A percentile compares a stretch with the other conserved stretches of the same genome.
Evolutionary conservation across 2,113 vertebrate genomes (phyloP).

Genomic region (Callipepla californica): DNA sequence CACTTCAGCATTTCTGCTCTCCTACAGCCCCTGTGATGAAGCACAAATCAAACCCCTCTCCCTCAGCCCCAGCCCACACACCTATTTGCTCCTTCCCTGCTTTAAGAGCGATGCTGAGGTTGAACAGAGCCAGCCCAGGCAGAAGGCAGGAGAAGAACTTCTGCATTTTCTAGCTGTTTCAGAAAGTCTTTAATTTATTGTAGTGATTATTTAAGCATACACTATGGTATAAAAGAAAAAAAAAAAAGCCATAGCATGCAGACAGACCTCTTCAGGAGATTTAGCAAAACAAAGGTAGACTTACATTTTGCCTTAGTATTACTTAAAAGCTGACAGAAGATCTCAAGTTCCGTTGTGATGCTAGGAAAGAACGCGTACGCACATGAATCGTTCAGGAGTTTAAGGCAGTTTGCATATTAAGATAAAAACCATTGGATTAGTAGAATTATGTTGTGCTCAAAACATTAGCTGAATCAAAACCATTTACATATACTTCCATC

Average conservation of each 20-base stretch:
- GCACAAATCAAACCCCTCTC: rapidly evolving
- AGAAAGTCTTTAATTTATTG: constrained; percentile 68
- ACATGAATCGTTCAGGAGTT: constrained; percentile 38
- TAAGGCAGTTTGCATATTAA: constrained; percentile 71
- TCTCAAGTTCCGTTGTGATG: constrained; percentile 38
- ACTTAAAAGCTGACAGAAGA: constrained; percentile 61
- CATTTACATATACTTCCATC: constrained; percentile 60
- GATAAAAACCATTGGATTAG: constrained; percentile 23
- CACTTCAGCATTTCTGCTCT: neutral
- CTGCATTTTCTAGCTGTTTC: constrained; percentile 52
- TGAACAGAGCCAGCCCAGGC: neutral
- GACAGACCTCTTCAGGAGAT: constrained; percentile 54
- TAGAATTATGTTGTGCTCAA: constrained; percentile 50
- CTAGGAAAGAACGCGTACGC: constrained; percentile 41
- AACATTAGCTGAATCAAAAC: constrained; percentile 49
- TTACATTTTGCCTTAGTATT: constrained; percentile 72
- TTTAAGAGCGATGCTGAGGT: neutral
- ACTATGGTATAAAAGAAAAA: constrained; percentile 63
- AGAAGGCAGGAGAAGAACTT: constrained; percentile 43
- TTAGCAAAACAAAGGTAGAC: constrained; percentile 69
- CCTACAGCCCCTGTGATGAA: neutral
- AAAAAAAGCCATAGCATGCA: constrained; percentile 47
- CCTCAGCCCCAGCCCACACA: neutral
- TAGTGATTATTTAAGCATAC: constrained; percentile 66
- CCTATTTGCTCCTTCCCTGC: neutral